Evolutionary conservation across 1,140 invertebrate genomes (phyloP), one percentile per base, ranked within the genome.

Genomic region (Oryctes rhinoceros): DNA sequence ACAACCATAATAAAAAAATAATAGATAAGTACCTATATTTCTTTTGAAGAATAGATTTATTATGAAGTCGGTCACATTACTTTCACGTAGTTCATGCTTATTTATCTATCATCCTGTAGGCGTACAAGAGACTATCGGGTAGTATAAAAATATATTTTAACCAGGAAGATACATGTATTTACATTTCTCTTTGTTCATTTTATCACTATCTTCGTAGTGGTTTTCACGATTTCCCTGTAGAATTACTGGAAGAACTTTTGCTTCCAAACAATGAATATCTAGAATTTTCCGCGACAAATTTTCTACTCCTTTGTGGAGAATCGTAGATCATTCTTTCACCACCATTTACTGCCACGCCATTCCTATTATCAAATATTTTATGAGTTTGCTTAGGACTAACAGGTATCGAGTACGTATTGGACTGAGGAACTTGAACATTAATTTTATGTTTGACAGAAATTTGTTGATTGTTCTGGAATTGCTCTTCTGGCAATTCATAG

Each of bases 361-460:
- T 37, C 44, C 44, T 47, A 20, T 44, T 76, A 20, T 44, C 11
- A 44, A 48, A 35, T 4, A 15, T 11, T 76, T 44, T 39, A 49
- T 65, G 59, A 20, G 13, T 37, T 62, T 65, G 62, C 37, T 80
- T 79, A 37, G 79, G 74, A 80, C 65, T 80, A 30, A 76, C 4
- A 15, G 74, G 74, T 35, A 74, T 59, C n/a, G 47, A 35, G 76
- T 76, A 76, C 30, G 47, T 75, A 74, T 76, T 18, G 9, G 78
- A 76, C 82, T 86, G 85, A 1, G 85, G 81, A 24, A 83, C 78
- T 39, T 85, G 85, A 6, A 85, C 82, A 71, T 84, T 85, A 24
- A 85, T 84, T 76, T 84, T 85, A 79, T 85, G 83, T 78, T 81
- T 85, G 18, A 85, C 80, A 5, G 82, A 81, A 65, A 11, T 78